Evolutionary conservation across 2,797 vertebrate species (phyloP).

Genomic region (Pangasius sanitwongsei): DNA sequence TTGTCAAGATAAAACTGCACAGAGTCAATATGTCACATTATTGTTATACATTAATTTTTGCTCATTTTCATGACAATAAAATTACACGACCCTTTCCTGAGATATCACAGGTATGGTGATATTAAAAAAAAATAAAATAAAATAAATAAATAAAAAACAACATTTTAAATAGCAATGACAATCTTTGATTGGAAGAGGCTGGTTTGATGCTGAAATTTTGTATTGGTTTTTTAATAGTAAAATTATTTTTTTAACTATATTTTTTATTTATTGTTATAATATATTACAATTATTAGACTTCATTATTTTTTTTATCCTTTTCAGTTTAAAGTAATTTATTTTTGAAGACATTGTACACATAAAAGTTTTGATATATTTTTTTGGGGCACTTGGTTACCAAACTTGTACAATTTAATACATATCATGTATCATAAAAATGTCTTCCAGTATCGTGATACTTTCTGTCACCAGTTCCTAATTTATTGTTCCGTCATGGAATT

Average conservation of each 20-base stretch:
- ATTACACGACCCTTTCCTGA: background rate
- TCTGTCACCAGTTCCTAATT: too few species aligned
- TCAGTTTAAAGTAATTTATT: too few species aligned
- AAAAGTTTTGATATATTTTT: too few species aligned
- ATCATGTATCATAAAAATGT: too few species aligned
- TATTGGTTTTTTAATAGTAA: background rate
- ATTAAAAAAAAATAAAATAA: background rate
- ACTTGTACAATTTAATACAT: background rate
- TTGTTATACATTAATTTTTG: background rate
- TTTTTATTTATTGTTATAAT: background rate
- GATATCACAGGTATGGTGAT: background rate
- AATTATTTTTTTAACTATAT: too few species aligned
- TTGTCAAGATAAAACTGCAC: background rate
- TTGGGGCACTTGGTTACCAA: background rate
- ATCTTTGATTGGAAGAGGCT: too few species aligned
- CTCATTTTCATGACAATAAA: background rate
- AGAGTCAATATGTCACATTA: background rate
- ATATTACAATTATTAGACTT: too few species aligned
- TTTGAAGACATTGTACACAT: too few species aligned
- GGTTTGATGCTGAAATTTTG: background rate
- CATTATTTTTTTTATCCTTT: too few species aligned
- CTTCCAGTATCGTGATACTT: too few species aligned
- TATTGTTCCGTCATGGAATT: too few species aligned
- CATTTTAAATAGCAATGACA: background rate
- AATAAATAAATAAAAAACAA: too few species aligned